Evolutionary conservation across 2,797 vertebrate species (phyloP).

Genomic region (Nasua narica): DNA sequence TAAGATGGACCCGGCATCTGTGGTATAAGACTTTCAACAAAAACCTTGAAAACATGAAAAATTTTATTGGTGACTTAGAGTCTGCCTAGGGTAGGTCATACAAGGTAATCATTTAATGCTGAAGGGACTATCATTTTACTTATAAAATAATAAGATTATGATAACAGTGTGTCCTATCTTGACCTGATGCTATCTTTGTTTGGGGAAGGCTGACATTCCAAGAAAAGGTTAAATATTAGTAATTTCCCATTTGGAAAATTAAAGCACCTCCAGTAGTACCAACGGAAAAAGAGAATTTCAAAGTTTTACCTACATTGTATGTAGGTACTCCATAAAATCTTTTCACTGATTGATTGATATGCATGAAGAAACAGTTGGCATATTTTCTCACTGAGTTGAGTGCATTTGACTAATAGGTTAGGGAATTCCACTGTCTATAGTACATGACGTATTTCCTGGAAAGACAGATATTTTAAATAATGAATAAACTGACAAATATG

Average conservation of each 20-base stretch:
- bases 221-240: background rate
- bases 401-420: background rate
- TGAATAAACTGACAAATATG: background rate
- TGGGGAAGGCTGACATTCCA: background rate
- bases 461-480: background rate
- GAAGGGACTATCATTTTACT: background rate
- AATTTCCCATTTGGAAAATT: conserved; percentile 28
- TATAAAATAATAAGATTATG: background rate
- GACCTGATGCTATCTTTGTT: background rate
- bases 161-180: background rate
- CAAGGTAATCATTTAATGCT: background rate
- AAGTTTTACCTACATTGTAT: background rate
- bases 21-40: background rate
- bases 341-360: background rate
- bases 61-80: background rate
- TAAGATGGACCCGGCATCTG: background rate
- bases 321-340: background rate
- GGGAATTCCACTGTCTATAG: background rate
- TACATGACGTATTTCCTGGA: background rate
- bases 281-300: background rate
- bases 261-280: background rate
- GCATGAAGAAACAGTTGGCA: background rate
- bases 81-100: background rate
- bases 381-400: background rate
- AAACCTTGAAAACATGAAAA: background rate